phyloP scores from a whole-genome alignment of 2,797 vertebrate genomes.

The Sciaenops ocellatus region DNA sequence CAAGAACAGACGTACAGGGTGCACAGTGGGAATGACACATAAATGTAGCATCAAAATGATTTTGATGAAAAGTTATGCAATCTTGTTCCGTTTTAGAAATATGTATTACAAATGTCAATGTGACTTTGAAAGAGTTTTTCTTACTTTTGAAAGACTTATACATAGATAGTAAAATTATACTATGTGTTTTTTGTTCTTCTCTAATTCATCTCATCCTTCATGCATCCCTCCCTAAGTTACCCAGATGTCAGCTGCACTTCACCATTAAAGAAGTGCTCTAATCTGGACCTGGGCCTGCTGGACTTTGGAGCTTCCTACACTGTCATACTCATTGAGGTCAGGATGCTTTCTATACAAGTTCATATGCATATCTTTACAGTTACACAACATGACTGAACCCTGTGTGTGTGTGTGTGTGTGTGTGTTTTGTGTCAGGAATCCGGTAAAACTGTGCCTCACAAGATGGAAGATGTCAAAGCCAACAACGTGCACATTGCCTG shows the following conservation, averaged over 20 bases:
- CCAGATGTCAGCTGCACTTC: conserved; percentile 72
- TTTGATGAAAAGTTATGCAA: too few relatives aligned
- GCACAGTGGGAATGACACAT: too few relatives aligned
- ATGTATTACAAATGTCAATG: background rate
- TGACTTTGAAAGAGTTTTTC: background rate
- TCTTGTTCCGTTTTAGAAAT: too few relatives aligned
- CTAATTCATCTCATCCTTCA: conserved; percentile 3
- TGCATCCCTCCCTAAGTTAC: conserved; percentile 81
- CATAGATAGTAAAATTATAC: background rate
- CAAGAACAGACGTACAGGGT: too few relatives aligned
- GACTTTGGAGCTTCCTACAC: conserved; percentile 93
- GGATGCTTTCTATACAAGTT: conserved; percentile 35
- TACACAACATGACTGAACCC: background rate
- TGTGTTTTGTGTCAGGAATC: conserved; percentile 71
- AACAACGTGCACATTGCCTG: conserved; percentile 92
- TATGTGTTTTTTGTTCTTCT: background rate
- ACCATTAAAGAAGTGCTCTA: conserved; percentile 50
- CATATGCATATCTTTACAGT: background rate
- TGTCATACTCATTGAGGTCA: conserved; percentile 87
- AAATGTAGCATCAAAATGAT: too few relatives aligned
- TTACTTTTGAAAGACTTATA: background rate
- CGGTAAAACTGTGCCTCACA: conserved; percentile 61
- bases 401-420: background rate
- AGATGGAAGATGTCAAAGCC: conserved; percentile 87
- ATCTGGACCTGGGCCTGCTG: conserved; percentile 88